Percentiles rank a stretch among this genome's conserved stretches.
These are phyloP conservation scores for Pangasius larnaudii DNA, from an alignment of 2,797 vertebrate genomes.

Conservation along the genomic window DNA sequence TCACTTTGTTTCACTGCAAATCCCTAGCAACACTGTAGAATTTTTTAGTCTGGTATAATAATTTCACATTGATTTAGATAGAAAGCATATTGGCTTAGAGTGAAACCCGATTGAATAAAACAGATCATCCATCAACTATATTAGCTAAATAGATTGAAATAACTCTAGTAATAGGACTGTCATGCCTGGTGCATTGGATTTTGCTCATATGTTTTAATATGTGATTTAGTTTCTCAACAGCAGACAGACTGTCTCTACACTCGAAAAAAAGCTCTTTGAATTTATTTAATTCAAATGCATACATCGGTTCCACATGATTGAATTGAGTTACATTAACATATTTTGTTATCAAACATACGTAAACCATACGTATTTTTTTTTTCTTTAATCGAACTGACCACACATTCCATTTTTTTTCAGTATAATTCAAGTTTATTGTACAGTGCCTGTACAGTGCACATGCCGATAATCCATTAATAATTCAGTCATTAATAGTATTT, in stretches of 20 bases:
- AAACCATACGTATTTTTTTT: too few species aligned
- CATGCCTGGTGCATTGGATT: not conserved
- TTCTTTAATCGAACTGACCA: too few species aligned
- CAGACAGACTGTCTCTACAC: not conserved
- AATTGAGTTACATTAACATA: too few species aligned
- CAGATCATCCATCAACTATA: not conserved
- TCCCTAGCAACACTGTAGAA: not conserved
- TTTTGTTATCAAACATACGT: too few species aligned
- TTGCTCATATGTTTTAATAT: conserved; percentile 6
- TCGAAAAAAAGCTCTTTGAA: too few species aligned
- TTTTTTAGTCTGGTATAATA: not conserved
- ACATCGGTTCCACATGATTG: too few species aligned
- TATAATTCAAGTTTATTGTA: too few species aligned
- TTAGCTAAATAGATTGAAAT: not conserved
- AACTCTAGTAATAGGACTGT: not conserved
- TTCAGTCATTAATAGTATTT: too few species aligned
- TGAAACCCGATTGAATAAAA: not conserved
- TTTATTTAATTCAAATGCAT: too few species aligned
- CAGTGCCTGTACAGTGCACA: too few species aligned
- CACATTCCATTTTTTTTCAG: too few species aligned
- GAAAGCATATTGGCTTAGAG: not conserved
- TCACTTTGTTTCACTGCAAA: not conserved
- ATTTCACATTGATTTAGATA: not conserved
- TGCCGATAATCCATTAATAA: too few species aligned
- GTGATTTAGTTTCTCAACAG: not conserved